Base-by-base conservation (phyloP, 2,888 invertebrate genomes). In the Athrips mouffetella region DNA sequence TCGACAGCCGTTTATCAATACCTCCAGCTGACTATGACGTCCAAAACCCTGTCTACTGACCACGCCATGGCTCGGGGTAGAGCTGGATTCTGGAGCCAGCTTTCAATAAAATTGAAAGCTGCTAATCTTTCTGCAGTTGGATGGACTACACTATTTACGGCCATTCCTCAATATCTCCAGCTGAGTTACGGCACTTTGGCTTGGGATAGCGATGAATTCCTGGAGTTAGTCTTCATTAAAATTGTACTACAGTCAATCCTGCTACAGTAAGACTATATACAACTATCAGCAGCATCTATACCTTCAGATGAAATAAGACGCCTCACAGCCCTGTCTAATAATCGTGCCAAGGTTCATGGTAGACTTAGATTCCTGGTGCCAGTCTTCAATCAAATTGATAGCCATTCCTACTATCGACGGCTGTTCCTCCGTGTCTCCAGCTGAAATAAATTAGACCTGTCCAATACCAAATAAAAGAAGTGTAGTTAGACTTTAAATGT, bases 1-100 rank as follows among this genome's bases (percentile, higher is more conserved):
- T 92, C 92, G 50, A 93, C 93, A 48, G 91, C 92, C 70, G 92
- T 93, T 65, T 93, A 93, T 55, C 92, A 93, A 45, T 93, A 93
- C 78, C 88, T 93, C 65, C 93, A 93, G 77, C 92, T 93, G 73
- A 92, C 87, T 93, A 93, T 81, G 93, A 93, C 81, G 90, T 90
- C 40, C 93, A 92, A 79, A 93, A 92, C 85, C 90, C 91, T 67
- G 91, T 91, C 67, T 91, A 91, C 89, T 90, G 45, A 45, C 48
- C 33, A 23, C 23, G 20, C 11, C 20, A 13, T 8, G 23, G 10
- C 13, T 2, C 10, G 3, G 15, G 16, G 25, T 27, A 18, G n/a
- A 8, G 10, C 37, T 15, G 7, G 20, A 1, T 20, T 2, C 37
- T 1, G 11, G 4, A 2, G 20, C 7, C 37, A 15, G 20, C 37